These are phyloP conservation scores for Limonius californicus DNA, from an alignment of 1,140 invertebrate species.

Conservation along the genomic window DNA sequence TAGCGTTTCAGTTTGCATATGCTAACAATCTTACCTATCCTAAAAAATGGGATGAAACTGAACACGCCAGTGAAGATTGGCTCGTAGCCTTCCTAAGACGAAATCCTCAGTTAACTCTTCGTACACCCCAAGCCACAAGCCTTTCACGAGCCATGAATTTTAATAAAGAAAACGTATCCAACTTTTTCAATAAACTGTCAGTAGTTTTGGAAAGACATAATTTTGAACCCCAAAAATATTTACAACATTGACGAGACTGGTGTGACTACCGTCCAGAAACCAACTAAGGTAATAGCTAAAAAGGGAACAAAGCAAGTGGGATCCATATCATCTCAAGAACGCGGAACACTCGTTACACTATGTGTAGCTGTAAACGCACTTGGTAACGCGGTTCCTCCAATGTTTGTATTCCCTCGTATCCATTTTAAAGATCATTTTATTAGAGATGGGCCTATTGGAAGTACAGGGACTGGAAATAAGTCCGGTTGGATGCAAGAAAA, in stretches of 20 bases:
- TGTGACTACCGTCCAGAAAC: constrained; percentile 25
- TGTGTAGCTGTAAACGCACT: constrained; percentile 41
- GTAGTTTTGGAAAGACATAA: not conserved
- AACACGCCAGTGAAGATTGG: too few relatives aligned
- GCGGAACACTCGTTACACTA: constrained; percentile 46
- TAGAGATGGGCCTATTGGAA: too few relatives aligned
- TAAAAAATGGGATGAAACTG: constrained; percentile 17
- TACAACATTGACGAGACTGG: constrained; percentile 30
- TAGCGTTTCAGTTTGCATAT: not conserved
- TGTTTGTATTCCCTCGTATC: constrained; percentile 50
- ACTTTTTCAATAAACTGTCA: constrained; percentile 8
- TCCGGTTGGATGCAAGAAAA: too few relatives aligned
- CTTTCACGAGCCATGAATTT: constrained; percentile 14
- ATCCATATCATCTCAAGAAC: constrained; percentile 36
- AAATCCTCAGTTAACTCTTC: not conserved
- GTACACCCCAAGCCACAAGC: constrained; percentile 6
- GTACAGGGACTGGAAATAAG: too few relatives aligned
- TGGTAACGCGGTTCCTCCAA: constrained; percentile 46
- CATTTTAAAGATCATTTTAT: constrained; percentile 27
- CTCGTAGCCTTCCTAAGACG: too few relatives aligned
- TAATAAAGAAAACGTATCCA: not conserved
- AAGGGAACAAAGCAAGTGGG: constrained; percentile 31
- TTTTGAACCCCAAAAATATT: constrained; percentile 4
- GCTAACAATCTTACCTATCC: not conserved
- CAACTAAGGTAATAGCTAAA: constrained; percentile 22